A percentile compares a stretch with the other conserved stretches of the same genome.
phyloP scores from a whole-genome alignment of 2,888 invertebrate species.

The Odiellus spinosus region DNA sequence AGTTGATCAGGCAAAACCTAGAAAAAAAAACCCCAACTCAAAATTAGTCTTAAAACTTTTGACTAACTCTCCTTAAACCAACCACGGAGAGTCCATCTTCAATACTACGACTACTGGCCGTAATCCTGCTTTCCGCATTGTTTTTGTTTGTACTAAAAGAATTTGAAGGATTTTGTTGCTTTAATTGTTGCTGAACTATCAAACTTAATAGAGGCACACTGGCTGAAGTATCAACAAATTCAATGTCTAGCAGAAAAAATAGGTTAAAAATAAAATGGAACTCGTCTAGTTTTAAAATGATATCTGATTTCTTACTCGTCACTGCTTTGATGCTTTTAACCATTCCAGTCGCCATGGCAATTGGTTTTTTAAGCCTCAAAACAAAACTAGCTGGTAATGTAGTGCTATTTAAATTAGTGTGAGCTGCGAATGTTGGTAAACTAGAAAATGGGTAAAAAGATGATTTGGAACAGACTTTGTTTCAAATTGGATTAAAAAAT shows the following conservation, averaged over 20 bases:
- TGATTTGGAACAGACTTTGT: background rate
- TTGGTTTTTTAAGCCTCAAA: constrained; percentile 60
- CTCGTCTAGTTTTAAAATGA: background rate
- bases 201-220: constrained; percentile 53
- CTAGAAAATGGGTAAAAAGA: constrained; percentile 32
- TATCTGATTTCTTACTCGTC: constrained; percentile 22
- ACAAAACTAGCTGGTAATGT: constrained; percentile 82
- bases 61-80: too few species aligned
- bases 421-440: constrained; percentile 58
- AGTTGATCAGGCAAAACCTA: constrained; percentile 63
- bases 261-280: background rate
- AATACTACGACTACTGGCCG: too few species aligned
- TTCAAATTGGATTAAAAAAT: too few species aligned
- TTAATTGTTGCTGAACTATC: constrained; percentile 60
- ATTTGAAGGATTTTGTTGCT: constrained; percentile 22
- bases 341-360: constrained; percentile 65
- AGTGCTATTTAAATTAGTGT: constrained; percentile 69
- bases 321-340: constrained; percentile 46
- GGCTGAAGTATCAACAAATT: constrained; percentile 39
- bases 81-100: too few species aligned
- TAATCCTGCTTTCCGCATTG: too few species aligned
- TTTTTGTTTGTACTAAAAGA: too few species aligned
- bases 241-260: constrained; percentile 35
- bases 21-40: constrained; percentile 5
- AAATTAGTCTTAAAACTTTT: too few species aligned